Evolutionary conservation across 2,888 invertebrate species (phyloP).

Genomic region (Dasysyrphus albostriatus): DNA sequence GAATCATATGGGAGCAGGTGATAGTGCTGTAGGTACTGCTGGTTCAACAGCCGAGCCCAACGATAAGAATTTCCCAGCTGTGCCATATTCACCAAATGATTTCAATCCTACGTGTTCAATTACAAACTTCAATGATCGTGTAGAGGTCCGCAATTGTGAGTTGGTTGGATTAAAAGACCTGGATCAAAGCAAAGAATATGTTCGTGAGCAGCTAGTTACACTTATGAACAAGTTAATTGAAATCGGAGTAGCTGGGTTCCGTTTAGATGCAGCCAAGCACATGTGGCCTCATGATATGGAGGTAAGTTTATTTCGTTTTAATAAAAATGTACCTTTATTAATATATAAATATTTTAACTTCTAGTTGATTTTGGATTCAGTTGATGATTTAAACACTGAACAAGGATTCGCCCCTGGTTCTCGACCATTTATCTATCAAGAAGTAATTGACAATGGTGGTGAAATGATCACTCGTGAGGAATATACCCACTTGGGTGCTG

Average conservation of each 20-base stretch:
- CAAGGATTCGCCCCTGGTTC: conserved; percentile 87
- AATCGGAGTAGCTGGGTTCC: conserved; percentile 93
- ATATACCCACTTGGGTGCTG: conserved; percentile 85
- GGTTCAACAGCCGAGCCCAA: conserved; percentile 87
- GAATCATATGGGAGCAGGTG: conserved; percentile 92
- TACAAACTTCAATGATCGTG: conserved; percentile 87
- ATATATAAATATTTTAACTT: conserved; percentile 82
- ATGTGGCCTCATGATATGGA: conserved; percentile 92
- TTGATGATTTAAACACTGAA: conserved; percentile 86
- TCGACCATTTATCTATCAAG: conserved; percentile 89
- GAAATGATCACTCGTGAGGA: conserved; percentile 84
- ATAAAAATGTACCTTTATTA: background rate
- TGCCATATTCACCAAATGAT: conserved; percentile 88
- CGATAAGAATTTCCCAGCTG: conserved; percentile 85
- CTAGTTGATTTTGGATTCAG: conserved; percentile 84
- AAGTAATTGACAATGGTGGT: conserved; percentile 89
- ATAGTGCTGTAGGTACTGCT: conserved; percentile 85
- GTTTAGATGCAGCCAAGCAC: conserved; percentile 92
- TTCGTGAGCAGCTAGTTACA: conserved; percentile 79
- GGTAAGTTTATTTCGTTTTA: conserved; percentile 7
- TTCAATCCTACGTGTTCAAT: conserved; percentile 89
- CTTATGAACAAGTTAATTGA: conserved; percentile 83
- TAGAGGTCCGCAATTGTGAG: conserved; percentile 89
- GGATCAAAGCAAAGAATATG: conserved; percentile 86
- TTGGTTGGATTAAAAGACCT: conserved; percentile 91